Evolutionary conservation across 2,113 vertebrate genomes (phyloP), one percentile per base, ranked within the genome.

Genomic region (Antechinus stuartii): DNA sequence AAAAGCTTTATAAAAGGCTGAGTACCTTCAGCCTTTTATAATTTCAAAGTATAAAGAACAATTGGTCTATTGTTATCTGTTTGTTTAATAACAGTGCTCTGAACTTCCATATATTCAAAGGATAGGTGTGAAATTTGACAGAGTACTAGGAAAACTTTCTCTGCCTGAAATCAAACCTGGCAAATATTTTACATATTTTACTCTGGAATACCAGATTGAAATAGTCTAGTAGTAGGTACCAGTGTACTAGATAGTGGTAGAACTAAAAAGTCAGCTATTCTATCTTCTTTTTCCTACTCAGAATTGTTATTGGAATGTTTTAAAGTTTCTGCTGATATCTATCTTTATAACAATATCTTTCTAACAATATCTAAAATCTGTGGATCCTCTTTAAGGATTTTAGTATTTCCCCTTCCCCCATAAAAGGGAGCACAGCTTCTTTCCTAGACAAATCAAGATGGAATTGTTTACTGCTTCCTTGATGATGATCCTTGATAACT

Each of bases 361-460:
- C 42, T 93, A 91, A 94, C 42, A 92, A 92, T 92, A 93, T 95
- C 91, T 95, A 94, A 95, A 46, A 91, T 92, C 7, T 94, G 92
- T 94, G 52, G 30, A 22, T 93, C 96, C 95, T 95, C 91, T 8
- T 1, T 76, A 52, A 93, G 92, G 90, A 92, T 61, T 91, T 94
- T 94, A 84, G 42, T 84, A 11, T 96, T 57, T 94, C 56, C 97
- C 92, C 49, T 94, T 54, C 97, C 92, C 93, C 95, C 95, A 47
- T 50, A 56, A 91, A 84, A 96, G 49, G 84, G 95, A 95, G 93
- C 95, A 84, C 68, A 96, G 95, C 92, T 91, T 98, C 92, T 14
- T 97, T 97, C 95, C 96, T 97, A 94, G 95, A 96, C 76, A 96
- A 98, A 96, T 98, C 93, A 94, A 97, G 97, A 96, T 96, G 96